Evolutionary conservation across 2,797 vertebrate genomes (phyloP).

Genomic region (Rhincodon typus): DNA sequence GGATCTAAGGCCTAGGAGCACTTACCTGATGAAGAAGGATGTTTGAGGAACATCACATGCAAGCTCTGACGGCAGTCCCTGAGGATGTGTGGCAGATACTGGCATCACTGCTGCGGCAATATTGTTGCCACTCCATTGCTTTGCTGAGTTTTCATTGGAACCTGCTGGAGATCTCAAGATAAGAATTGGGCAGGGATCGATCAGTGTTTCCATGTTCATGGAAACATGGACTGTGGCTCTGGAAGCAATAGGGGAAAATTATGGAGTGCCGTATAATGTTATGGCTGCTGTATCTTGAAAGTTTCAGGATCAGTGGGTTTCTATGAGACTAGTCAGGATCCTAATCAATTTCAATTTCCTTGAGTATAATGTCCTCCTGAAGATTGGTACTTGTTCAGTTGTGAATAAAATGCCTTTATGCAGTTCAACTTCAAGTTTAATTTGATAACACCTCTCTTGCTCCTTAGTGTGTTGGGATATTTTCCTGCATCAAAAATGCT

Average conservation of each 20-base stretch:
- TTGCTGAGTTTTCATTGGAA: background rate
- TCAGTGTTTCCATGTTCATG: background rate
- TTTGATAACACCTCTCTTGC: background rate
- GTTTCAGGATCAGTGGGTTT: background rate
- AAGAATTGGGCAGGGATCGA: background rate
- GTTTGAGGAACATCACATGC: background rate
- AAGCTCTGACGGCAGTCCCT: background rate
- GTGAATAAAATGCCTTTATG: background rate
- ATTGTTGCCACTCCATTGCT: background rate
- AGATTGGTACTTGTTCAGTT: background rate
- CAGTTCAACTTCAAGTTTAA: background rate
- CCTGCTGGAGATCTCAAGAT: background rate
- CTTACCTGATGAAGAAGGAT: background rate
- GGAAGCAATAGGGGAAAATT: background rate
- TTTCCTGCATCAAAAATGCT: background rate
- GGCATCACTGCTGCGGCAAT: background rate
- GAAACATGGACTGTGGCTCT: background rate
- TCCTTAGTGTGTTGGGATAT: background rate
- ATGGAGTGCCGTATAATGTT: background rate
- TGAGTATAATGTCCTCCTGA: background rate
- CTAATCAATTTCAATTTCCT: background rate
- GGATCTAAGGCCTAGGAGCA: background rate
- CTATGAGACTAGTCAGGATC: background rate
- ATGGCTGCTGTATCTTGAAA: background rate
- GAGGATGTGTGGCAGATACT: background rate